Evolutionary conservation across 2,888 invertebrate genomes (phyloP), one percentile per base, ranked within the genome.

Genomic region (Kuschelorhynchus macadamiae): DNA sequence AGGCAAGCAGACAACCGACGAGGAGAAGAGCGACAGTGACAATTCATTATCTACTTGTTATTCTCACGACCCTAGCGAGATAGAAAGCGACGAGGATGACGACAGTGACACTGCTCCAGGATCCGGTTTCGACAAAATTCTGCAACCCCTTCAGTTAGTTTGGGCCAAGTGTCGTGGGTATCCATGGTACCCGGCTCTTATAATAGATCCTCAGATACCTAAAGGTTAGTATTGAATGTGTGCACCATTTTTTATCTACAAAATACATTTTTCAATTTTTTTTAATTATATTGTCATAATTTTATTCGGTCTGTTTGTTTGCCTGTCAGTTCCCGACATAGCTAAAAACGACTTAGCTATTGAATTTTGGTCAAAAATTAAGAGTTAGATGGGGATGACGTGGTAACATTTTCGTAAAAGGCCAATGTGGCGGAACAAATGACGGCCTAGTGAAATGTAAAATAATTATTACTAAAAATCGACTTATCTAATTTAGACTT

Each of bases 101-200:
- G 75, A 81, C 65, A 84, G 84, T 14, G 72, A 63, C 8, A 41
- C 52, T 0, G 82, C 81, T 16, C 79, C 78, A 1, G 81, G 82
- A 18, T 82, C 83, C 14, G 84, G 83, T 11, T 56, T 60, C 14
- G 78, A 75, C 12, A 75, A 73, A 20, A 81, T 89, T 30, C 82
- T 96, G 64, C 92, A 94, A 77, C 95, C 96, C 1, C 84, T 97
- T 70, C 95, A 96, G 82, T 87, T 97, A 46, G 97, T 98, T 1
- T 98, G 97, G 98, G 97, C 97, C 14, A 97, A 98, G 82, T 97
- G 97, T 86, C 90, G 94, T 74, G 95, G 97, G 17, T 97, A 97
- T 85, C 97, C 97, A 0, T 98, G 97, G 97, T 97, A 97, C 85
- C 98, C 97, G 46, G 97, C 97, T 2, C 85, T 98, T 72, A 97